Percentiles rank a stretch among this genome's conserved stretches.
Conservation (phyloP, 2,888 invertebrate genomes). For the Ennomos quercinarius region DNA sequence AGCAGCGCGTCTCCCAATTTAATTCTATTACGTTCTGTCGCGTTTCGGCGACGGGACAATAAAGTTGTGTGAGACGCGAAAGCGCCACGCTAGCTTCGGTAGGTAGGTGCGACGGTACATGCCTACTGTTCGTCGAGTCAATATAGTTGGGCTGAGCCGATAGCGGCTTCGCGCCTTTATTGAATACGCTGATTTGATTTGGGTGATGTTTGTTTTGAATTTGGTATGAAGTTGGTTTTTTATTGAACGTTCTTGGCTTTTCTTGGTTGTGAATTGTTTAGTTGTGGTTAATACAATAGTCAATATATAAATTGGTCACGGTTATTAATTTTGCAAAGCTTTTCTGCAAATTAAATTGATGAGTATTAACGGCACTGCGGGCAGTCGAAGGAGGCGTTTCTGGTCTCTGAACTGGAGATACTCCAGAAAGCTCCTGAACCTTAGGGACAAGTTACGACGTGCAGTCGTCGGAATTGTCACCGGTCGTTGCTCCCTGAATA, state of each 20-base stretch:
- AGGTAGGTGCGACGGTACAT: conserved; percentile 15
- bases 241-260: conserved; percentile 26
- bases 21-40: conserved; percentile 84
- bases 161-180: conserved; percentile 51
- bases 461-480: too few relatives aligned
- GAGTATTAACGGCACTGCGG: too few relatives aligned
- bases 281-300: background rate
- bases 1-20: conserved; percentile 81
- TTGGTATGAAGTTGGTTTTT: conserved; percentile 39
- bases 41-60: conserved; percentile 81
- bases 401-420: too few relatives aligned
- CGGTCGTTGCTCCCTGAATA: too few relatives aligned
- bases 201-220: conserved; percentile 53
- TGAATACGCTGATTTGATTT: conserved; percentile 63
- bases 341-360: too few relatives aligned
- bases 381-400: too few relatives aligned
- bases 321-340: too few relatives aligned
- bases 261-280: conserved; percentile 6
- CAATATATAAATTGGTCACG: too few relatives aligned
- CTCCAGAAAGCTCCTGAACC: too few relatives aligned
- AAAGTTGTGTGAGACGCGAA: conserved; percentile 73
- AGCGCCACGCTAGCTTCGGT: conserved; percentile 41
- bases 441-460: too few relatives aligned
- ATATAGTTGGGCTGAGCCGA: conserved; percentile 45
- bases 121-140: conserved; percentile 34